These are phyloP conservation scores for Notospermus geniculatus DNA, from an alignment of 1,140 invertebrate genomes.

Conservation along the genomic window DNA sequence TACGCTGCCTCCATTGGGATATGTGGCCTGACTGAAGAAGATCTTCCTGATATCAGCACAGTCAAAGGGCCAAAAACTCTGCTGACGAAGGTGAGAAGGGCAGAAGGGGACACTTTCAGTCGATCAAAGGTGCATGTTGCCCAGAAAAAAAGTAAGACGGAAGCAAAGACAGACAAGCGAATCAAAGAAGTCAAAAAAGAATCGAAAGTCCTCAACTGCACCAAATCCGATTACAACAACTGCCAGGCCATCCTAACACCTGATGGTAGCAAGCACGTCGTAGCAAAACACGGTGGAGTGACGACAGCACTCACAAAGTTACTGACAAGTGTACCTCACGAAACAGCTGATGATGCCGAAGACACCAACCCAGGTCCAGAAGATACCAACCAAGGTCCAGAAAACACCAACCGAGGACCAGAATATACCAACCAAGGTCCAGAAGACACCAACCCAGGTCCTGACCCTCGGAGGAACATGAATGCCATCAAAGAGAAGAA, in stretches of 20 bases:
- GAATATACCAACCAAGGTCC: no score
- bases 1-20: neutral
- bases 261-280: slow-evolving; percentile 21
- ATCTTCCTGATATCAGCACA: slow-evolving; percentile 11
- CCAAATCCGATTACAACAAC: slow-evolving; percentile 16
- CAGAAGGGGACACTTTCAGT: slow-evolving; percentile 16
- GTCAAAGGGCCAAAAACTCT: slow-evolving; percentile 12
- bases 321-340: neutral
- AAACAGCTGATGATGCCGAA: neutral
- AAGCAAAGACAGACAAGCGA: slow-evolving; percentile 13
- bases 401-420: no score
- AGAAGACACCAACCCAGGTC: neutral
- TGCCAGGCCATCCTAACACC: slow-evolving; percentile 21
- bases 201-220: slow-evolving; percentile 9
- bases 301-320: slow-evolving; percentile 11
- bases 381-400: no score
- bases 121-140: neutral
- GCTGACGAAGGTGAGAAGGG: slow-evolving; percentile 11
- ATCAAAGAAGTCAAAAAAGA: slow-evolving; percentile 11
- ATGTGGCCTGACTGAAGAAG: slow-evolving; percentile 8
- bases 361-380: no score
- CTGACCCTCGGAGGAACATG: no score
- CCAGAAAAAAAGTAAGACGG: slow-evolving; percentile 8
- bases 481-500: neutral
- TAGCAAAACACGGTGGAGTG: slow-evolving; percentile 11